Evolutionary conservation across 1,140 invertebrate species (phyloP).

Genomic region (Saxidomus purpurata): DNA sequence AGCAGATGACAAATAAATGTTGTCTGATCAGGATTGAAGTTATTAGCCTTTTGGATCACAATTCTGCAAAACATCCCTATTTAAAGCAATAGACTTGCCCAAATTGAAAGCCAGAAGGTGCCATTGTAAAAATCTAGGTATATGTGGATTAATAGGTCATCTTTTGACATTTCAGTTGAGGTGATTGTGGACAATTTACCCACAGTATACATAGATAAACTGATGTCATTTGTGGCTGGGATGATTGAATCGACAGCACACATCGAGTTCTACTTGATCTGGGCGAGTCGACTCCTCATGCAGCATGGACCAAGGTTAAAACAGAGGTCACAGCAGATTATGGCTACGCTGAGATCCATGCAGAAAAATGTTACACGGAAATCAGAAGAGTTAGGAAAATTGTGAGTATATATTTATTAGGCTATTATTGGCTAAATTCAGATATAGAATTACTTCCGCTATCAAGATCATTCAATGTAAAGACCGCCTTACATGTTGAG

Average conservation of each 20-base stretch:
- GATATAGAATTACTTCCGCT: not conserved
- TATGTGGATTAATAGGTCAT: no score
- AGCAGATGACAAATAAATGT: no score
- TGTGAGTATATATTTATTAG: constrained; percentile 90
- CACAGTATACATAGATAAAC: constrained; percentile 91
- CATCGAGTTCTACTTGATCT: constrained; percentile 95
- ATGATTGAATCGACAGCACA: constrained; percentile 93
- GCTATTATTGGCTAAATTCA: no score
- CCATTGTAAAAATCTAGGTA: no score
- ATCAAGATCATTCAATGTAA: no score
- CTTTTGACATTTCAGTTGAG: constrained; percentile 89
- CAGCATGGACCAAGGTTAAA: constrained; percentile 89
- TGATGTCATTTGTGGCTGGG: constrained; percentile 91
- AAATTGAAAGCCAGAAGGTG: no score
- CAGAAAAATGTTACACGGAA: constrained; percentile 94
- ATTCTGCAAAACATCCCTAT: no score
- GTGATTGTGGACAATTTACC: constrained; percentile 91
- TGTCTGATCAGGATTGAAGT: no score
- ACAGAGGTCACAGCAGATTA: constrained; percentile 84
- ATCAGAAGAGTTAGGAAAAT: constrained; percentile 93
- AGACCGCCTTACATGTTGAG: no score
- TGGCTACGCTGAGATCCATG: constrained; percentile 90
- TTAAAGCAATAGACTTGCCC: no score
- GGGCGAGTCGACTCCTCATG: constrained; percentile 91
- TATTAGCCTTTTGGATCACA: no score